Percentiles rank a stretch among this genome's conserved stretches.
Evolutionary conservation across 2,113 vertebrate genomes (phyloP).

Genomic region (Gymnocephalus cernua): DNA sequence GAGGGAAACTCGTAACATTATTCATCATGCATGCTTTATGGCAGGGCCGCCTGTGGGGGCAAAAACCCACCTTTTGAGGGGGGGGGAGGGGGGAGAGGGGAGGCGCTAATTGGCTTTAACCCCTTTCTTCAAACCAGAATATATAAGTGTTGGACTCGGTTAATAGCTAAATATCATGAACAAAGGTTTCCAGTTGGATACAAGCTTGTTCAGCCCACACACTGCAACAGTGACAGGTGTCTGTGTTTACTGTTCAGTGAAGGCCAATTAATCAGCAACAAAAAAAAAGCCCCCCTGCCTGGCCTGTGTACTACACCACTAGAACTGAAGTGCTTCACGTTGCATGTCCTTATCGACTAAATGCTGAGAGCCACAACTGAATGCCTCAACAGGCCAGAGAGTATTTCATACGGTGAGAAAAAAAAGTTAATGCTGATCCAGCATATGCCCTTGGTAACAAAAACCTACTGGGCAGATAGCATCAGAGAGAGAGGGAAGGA

Average conservation of each 20-base stretch:
- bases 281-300: constrained; percentile 8
- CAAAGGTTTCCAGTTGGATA: constrained; percentile 6
- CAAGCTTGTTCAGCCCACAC: neutral
- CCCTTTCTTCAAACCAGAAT: constrained; percentile 8
- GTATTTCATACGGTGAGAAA: constrained; percentile 53
- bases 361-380: constrained; percentile 38
- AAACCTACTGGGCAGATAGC: constrained; percentile 57
- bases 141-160: constrained; percentile 1
- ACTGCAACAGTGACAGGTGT: constrained; percentile 15
- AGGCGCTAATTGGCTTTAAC: constrained; percentile 26
- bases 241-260: constrained; percentile 23
- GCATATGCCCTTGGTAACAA: constrained; percentile 73
- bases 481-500: constrained; percentile 35
- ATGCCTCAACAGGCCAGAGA: constrained; percentile 18
- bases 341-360: constrained; percentile 48
- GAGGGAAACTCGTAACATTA: constrained; percentile 19
- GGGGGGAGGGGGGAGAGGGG: too few relatives aligned
- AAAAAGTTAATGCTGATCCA: constrained; percentile 57
- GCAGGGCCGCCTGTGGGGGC: neutral
- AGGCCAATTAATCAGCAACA: constrained; percentile 56
- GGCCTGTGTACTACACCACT: constrained; percentile 12
- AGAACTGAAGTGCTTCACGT: constrained; percentile 33
- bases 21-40: constrained; percentile 44
- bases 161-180: constrained; percentile 11
- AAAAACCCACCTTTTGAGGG: constrained; percentile 27